These are phyloP conservation scores for Hyperoplus immaculatus DNA, from an alignment of 2,797 vertebrate genomes.

Conservation along the genomic window DNA sequence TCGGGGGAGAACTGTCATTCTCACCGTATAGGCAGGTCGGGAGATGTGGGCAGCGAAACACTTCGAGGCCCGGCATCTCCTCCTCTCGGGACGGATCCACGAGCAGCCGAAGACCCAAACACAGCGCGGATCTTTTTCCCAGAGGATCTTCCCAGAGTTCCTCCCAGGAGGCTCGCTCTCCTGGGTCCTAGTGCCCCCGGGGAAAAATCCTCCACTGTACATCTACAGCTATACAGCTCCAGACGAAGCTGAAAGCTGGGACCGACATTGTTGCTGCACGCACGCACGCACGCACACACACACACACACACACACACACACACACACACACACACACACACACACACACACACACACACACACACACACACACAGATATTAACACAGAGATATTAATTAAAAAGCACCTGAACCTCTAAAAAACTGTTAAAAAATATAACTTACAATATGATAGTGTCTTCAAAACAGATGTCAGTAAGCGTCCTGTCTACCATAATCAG, in stretches of 20 bases:
- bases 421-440: conserved; percentile 32
- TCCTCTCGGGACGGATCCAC: conserved; percentile 65
- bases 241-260: conserved; percentile 88
- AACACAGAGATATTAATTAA: neutral
- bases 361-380: neutral
- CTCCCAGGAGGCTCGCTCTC: conserved; percentile 86
- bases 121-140: conserved; percentile 86
- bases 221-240: conserved; percentile 88
- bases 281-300: conserved; percentile 18
- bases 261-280: conserved; percentile 80
- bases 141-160: conserved; percentile 86
- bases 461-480: conserved; percentile 92
- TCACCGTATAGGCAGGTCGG: conserved; percentile 54
- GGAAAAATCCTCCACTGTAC: conserved; percentile 81
- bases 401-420: neutral
- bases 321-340: neutral
- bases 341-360: conserved; percentile 8
- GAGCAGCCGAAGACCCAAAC: conserved; percentile 80
- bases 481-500: conserved; percentile 91
- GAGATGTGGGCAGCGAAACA: neutral
- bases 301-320: neutral
- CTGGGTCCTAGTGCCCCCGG: conserved; percentile 69
- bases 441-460: conserved; percentile 88
- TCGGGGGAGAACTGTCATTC: conserved; percentile 1
- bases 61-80: conserved; percentile 12